Conservation (phyloP, 2,113 vertebrate genomes). For the Zosterops japonicus region DNA sequence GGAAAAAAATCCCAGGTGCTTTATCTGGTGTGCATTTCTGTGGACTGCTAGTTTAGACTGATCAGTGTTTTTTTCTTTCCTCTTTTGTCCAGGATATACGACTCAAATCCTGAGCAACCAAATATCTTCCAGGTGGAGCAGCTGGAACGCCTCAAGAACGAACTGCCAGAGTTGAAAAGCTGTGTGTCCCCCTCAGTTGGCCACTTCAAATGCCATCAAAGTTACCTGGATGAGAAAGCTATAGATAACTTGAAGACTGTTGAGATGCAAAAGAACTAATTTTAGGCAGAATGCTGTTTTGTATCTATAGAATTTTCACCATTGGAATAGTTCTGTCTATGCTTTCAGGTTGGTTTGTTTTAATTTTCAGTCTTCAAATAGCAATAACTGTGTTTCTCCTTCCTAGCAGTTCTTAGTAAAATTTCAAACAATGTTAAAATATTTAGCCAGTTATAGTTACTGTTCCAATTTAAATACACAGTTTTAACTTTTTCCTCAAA, state of each 20-base stretch:
- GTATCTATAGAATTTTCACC: neutral
- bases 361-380: conserved; percentile 54
- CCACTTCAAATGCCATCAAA: conserved; percentile 69
- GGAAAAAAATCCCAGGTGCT: neutral
- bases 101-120: conserved; percentile 85
- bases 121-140: conserved; percentile 95
- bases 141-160: conserved; percentile 84
- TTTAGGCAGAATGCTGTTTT: neutral
- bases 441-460: conserved; percentile 62
- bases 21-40: neutral
- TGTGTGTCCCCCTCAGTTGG: conserved; percentile 82
- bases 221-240: conserved; percentile 51
- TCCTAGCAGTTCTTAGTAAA: conserved; percentile 50
- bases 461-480: conserved; percentile 6
- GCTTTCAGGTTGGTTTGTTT: conserved; percentile 38
- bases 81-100: conserved; percentile 85
- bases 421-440: conserved; percentile 49
- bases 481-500: neutral
- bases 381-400: conserved; percentile 76
- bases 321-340: conserved; percentile 22
- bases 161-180: conserved; percentile 86
- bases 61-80: neutral
- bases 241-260: conserved; percentile 61
- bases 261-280: conserved; percentile 39
- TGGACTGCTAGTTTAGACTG: neutral